phyloP scores from a whole-genome alignment of 2,113 vertebrate genomes.

The Pelvicachromis taeniatus region DNA sequence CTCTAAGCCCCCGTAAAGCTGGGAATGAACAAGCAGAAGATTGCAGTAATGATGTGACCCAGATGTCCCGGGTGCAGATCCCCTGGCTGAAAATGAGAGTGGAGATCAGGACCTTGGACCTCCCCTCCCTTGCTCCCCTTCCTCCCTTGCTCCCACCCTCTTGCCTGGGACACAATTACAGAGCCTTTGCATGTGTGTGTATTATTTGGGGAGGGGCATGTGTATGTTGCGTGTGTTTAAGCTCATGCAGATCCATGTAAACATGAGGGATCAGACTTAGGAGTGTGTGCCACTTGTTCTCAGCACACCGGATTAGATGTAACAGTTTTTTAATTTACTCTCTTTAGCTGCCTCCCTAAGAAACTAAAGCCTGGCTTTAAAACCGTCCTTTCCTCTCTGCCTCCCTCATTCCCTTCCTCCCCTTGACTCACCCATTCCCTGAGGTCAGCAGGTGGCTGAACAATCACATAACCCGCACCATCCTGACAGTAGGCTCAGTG shows the following conservation, averaged over 20 bases:
- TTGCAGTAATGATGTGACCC: conserved; percentile 71
- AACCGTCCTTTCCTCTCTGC: background rate
- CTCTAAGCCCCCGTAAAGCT: conserved; percentile 59
- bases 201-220: conserved; percentile 17
- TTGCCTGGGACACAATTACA: conserved; percentile 39
- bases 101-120: conserved; percentile 36
- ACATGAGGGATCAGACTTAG: conserved; percentile 62
- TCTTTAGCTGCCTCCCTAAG: conserved; percentile 47
- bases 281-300: conserved; percentile 64
- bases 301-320: conserved; percentile 57
- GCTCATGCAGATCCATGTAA: conserved; percentile 53
- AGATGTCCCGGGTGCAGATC: conserved; percentile 64
- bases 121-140: background rate
- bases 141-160: background rate
- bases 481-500: conserved; percentile 37
- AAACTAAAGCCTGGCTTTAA: conserved; percentile 23
- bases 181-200: conserved; percentile 21
- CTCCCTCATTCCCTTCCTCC: background rate
- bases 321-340: conserved; percentile 70
- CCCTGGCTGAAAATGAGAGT: conserved; percentile 71
- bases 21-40: conserved; percentile 72
- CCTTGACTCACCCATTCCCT: background rate
- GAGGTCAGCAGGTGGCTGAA: conserved; percentile 50
- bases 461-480: conserved; percentile 44
- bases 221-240: conserved; percentile 28